phyloP scores from a whole-genome alignment of 2,113 vertebrate species.

The Heterotilapia buettikoferi region DNA sequence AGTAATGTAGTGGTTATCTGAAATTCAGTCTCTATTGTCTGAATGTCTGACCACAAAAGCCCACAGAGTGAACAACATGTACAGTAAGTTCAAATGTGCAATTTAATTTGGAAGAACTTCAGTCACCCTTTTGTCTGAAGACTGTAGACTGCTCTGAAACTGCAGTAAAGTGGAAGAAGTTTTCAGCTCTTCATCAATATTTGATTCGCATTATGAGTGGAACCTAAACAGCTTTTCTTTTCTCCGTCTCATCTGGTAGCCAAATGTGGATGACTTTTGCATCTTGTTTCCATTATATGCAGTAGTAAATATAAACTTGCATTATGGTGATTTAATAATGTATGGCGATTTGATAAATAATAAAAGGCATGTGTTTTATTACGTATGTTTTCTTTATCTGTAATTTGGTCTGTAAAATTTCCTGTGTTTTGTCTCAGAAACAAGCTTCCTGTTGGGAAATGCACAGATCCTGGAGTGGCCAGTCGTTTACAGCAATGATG shows the following conservation, averaged over 20 bases:
- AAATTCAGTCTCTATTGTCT: background rate
- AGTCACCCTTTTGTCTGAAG: background rate
- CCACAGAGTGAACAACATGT: background rate
- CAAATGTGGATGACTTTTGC: background rate
- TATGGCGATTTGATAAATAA: background rate
- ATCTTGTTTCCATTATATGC: background rate
- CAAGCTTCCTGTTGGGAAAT: conserved; percentile 95
- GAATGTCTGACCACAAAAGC: background rate
- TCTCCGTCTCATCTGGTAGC: conserved; percentile 2
- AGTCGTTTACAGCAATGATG: conserved; percentile 99
- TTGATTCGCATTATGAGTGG: conserved; percentile 41
- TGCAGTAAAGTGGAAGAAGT: conserved; percentile 4
- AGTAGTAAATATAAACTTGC: background rate
- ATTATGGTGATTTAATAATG: background rate
- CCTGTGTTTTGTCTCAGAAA: conserved; percentile 74
- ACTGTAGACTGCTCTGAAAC: background rate
- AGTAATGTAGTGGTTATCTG: background rate
- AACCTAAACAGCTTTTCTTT: conserved; percentile 26
- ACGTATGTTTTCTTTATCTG: background rate
- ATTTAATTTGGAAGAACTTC: background rate
- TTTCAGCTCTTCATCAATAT: conserved; percentile 42
- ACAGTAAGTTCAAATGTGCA: background rate
- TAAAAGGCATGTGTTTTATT: background rate
- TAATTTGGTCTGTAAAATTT: background rate
- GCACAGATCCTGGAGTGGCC: conserved; percentile 98